phyloP scores from a whole-genome alignment of 2,888 invertebrate genomes.

The Hoplodrina ambigua region DNA sequence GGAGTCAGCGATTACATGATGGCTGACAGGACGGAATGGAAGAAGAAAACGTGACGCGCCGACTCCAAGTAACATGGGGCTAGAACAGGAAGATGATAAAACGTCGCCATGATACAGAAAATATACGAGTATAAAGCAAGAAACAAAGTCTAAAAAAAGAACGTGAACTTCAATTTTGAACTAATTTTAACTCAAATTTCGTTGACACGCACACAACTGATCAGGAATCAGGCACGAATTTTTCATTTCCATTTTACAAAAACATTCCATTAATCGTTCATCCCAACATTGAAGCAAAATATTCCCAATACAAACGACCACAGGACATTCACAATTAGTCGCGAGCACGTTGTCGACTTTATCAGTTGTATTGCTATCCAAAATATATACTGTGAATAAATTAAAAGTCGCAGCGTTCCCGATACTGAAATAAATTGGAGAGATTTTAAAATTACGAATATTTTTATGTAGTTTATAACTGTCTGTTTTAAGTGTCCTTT shows the following conservation, averaged over 20 bases:
- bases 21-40: no score
- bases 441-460: constrained; percentile 35
- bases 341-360: constrained; percentile 46
- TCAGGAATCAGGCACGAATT: background rate
- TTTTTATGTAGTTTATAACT: constrained; percentile 37
- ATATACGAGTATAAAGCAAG: no score
- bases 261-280: background rate
- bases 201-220: background rate
- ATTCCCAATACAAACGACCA: constrained; percentile 16
- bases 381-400: constrained; percentile 58
- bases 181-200: no score
- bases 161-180: no score
- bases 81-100: no score
- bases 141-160: no score
- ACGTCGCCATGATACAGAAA: no score
- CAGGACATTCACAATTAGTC: constrained; percentile 52
- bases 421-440: constrained; percentile 57
- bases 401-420: constrained; percentile 50
- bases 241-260: constrained; percentile 7
- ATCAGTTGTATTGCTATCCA: constrained; percentile 51
- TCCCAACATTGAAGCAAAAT: constrained; percentile 4
- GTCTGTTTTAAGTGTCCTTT: background rate
- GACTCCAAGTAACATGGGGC: no score
- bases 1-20: no score
- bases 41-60: no score